Base-by-base conservation (phyloP, 2,888 invertebrate genomes). In the Zeuzera pyrina region DNA sequence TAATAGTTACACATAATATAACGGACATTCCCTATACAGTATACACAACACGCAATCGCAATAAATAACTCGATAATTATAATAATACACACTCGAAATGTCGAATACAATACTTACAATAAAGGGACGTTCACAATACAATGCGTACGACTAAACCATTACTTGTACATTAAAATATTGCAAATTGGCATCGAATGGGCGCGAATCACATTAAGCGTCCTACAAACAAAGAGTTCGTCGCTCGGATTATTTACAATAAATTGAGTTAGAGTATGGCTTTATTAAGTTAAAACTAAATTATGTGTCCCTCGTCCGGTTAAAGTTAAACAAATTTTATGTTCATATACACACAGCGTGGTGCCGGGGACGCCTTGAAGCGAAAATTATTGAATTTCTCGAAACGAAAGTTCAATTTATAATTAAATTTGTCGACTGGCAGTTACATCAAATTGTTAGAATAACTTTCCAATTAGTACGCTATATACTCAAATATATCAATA, bases 211-310 rank as follows among this genome's bases (percentile, higher is more conserved):
- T 67, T 62, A 65, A 43, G 43, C 43, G 35, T 42, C 39, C 38
- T 60, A 61, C 46, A 36, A 36, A 38, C 36, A 41, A 42, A 41
- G 32, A 35, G 39, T 43, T 49, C 15, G 16, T 15, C 27, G 26
- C 22, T 37, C 39, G 47, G 52, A 60, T 65, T 67, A 65, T 69
- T 71, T 60, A 58, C 57, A 55, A 43, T 42, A 56, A 69, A 73
- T 73, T 50, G 52, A 69, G 61, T 71, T 71, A 62, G 49, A 44
- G n/a, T n/a, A 51, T 41, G 44, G 46, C 47, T 63, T 67, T 68
- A 79, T 79, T 54, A 58, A 63, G 67, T 79, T 77, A 72, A 63
- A 65, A 62, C 47, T 57, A 55, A 79, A 78, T 79, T 77, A 77
- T 65, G 63, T 57, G 53, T 50, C 72, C 63, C 64, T 73, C 69